Evolutionary conservation across 2,888 invertebrate genomes (phyloP).

Genomic region (Periphyllus acericola): DNA sequence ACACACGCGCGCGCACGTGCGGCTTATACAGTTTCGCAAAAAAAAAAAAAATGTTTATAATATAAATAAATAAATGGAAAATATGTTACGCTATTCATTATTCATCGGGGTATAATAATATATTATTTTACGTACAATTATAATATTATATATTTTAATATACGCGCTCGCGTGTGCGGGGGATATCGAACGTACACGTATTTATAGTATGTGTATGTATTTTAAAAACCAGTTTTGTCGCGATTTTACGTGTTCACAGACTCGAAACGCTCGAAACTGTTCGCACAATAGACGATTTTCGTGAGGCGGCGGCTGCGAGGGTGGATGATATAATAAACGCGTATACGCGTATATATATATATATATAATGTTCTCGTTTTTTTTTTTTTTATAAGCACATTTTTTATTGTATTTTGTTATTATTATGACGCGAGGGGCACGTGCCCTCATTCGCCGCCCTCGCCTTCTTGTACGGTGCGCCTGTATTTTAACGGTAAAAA

Average conservation of each 20-base stretch:
- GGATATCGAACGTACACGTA: neutral
- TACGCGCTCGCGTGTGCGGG: neutral
- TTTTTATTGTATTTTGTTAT: neutral
- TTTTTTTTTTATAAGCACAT: neutral
- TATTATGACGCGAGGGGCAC: slow-evolving; percentile 35
- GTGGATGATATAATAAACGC: neutral
- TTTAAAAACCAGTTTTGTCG: neutral
- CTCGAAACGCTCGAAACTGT: neutral
- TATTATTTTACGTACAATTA: neutral
- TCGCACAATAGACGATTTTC: slow-evolving; percentile 5
- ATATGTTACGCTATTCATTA: neutral
- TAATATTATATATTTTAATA: neutral
- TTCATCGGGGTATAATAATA: neutral
- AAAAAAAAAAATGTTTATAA: neutral
- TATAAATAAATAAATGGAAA: neutral
- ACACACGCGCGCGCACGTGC: neutral
- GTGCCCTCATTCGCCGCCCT: slow-evolving; percentile 50
- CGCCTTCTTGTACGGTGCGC: neutral
- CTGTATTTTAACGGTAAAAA: slow-evolving; percentile 48
- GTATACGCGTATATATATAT: no score
- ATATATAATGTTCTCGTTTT: neutral
- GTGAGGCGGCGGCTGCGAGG: neutral
- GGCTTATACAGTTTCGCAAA: slow-evolving; percentile 8
- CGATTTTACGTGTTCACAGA: neutral
- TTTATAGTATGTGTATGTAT: no score